These are phyloP conservation scores for Sebastes schlegelii DNA, from an alignment of 2,113 vertebrate species.

Conservation along the genomic window DNA sequence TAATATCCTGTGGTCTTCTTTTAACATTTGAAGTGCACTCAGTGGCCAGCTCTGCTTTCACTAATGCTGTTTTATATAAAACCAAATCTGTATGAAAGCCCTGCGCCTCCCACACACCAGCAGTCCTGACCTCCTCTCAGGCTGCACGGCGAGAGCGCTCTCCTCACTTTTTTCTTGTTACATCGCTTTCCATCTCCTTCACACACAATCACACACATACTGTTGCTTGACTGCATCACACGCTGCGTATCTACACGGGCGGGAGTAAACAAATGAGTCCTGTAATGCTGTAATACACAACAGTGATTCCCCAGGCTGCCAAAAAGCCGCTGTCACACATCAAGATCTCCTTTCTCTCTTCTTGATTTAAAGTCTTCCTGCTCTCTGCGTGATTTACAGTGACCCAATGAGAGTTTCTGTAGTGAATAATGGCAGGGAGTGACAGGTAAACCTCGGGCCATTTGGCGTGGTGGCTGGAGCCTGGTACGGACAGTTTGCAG, in stretches of 20 bases:
- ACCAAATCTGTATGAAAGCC: slow-evolving; percentile 78
- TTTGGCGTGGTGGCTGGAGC: slow-evolving; percentile 52
- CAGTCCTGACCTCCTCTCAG: slow-evolving; percentile 65
- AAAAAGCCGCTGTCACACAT: neutral
- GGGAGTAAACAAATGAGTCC: slow-evolving; percentile 4
- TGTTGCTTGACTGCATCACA: slow-evolving; percentile 8
- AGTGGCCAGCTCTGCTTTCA: slow-evolving; percentile 76
- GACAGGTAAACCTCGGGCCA: slow-evolving; percentile 39
- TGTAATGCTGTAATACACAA: neutral
- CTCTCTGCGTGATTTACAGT: slow-evolving; percentile 44
- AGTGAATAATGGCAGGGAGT: slow-evolving; percentile 52
- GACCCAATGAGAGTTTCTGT: slow-evolving; percentile 34
- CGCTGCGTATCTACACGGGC: neutral
- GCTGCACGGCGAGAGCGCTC: slow-evolving; percentile 57
- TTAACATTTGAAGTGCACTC: slow-evolving; percentile 83
- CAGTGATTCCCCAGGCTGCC: neutral
- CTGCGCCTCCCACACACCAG: slow-evolving; percentile 71
- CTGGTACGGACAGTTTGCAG: slow-evolving; percentile 60
- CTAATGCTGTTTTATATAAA: slow-evolving; percentile 80
- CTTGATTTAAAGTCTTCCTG: slow-evolving; percentile 12
- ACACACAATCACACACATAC: slow-evolving; percentile 21
- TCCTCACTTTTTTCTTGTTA: slow-evolving; percentile 58
- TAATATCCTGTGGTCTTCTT: slow-evolving; percentile 69
- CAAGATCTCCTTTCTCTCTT: slow-evolving; percentile 5
- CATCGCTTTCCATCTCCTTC: slow-evolving; percentile 35